A percentile compares a stretch with the other conserved stretches of the same genome.
Evolutionary conservation across 1,140 invertebrate genomes (phyloP).

Genomic region (Saccostrea cuccullata): DNA sequence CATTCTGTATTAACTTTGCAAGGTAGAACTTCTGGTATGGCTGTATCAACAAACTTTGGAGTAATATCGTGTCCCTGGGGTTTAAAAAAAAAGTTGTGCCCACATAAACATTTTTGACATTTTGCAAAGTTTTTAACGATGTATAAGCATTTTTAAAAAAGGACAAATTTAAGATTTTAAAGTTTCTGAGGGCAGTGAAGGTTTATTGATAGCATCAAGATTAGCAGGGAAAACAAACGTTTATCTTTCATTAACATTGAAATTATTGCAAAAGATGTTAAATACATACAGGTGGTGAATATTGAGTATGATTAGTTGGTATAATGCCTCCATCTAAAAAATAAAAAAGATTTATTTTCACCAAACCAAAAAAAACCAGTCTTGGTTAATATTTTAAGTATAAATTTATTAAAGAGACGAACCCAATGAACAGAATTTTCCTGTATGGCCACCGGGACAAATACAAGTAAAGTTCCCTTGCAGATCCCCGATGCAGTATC

Average conservation of each 20-base stretch:
- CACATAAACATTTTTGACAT: too few relatives aligned
- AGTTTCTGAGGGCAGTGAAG: too few relatives aligned
- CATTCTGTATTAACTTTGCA: constrained; percentile 33
- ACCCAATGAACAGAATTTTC: not conserved
- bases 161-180: too few relatives aligned
- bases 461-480: not conserved
- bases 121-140: too few relatives aligned
- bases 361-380: not conserved
- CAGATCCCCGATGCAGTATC: not conserved
- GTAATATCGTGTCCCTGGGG: not conserved
- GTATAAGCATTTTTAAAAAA: too few relatives aligned
- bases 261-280: not conserved
- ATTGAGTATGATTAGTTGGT: constrained; percentile 7
- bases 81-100: not conserved
- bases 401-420: not conserved
- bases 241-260: too few relatives aligned
- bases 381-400: not conserved
- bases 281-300: constrained; percentile 12
- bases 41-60: constrained; percentile 37
- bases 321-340: not conserved
- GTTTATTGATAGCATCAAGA: too few relatives aligned
- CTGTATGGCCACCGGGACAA: not conserved
- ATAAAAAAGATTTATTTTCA: not conserved
- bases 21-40: constrained; percentile 6
- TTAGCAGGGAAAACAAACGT: too few relatives aligned